Evolutionary conservation across 1,140 invertebrate species (phyloP), one percentile per base, ranked within the genome.

Genomic region (Drosophila punjabiensis): DNA sequence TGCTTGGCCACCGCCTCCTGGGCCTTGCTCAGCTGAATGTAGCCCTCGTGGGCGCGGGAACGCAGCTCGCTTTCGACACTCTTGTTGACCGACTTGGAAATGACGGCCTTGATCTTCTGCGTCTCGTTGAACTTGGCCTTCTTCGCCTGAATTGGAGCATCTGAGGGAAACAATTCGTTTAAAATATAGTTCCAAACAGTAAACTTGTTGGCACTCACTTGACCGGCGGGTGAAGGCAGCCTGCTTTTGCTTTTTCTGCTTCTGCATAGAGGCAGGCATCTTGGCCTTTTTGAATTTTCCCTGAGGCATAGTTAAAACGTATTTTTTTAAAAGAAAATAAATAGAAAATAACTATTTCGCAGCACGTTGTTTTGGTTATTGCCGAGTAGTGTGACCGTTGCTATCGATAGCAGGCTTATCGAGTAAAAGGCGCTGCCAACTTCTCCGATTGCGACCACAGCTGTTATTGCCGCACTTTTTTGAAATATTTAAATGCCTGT

Each of bases 11-110:
- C 94, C 14, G 94, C 94, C 81, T 94, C 82, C 75, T 94, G 94
- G n/a, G 93, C 94, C 73, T 94, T 94, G 53, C 94, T 94, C 5
- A 93, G 74, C 81, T 93, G 93, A 20, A 94, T 94, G 63, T 94
- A 94, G 7, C 92, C 87, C 48, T 94, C 94, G 5, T 94, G 82
- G 4, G 95, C 95, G 69, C 93, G 93, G 14, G 94, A 93, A 63
- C 95, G 93, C 13, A 96, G 91, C 82, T 96, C 95, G 59, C 94
- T 92, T 93, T 96, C 95, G 24, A 95, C 93, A 5, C 94, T 93
- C 83, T 94, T 94, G 80, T 96, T 96, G 0, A 96, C 94, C 8
- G 94, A 94, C 91, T 95, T 96, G 0, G 95, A 94, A 30, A 96
- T 94, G 14, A 94, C 93, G 70, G 95, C 94, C 73, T 96, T 96